Percentiles rank a stretch among this genome's conserved stretches.
Evolutionary conservation across 2,797 vertebrate species (phyloP).

Genomic region (Anguilla megastoma): DNA sequence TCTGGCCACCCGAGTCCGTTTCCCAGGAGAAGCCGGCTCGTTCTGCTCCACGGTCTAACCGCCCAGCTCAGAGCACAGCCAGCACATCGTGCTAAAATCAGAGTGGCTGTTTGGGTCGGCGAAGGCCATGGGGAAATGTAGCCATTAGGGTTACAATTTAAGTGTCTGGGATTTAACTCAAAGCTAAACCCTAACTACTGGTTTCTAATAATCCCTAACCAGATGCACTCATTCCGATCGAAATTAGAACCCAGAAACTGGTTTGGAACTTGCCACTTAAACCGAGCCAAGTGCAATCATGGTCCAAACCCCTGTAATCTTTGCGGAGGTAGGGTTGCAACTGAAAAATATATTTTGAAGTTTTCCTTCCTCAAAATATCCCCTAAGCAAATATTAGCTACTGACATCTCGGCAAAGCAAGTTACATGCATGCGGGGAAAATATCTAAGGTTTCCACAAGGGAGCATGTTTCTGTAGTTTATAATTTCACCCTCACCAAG

Average conservation of each 20-base stretch:
- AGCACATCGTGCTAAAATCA: background rate
- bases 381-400: conserved; percentile 24
- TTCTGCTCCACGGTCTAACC: background rate
- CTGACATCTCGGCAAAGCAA: background rate
- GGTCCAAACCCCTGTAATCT: conserved; percentile 29
- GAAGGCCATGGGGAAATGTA: conserved; percentile 22
- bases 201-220: conserved; percentile 37
- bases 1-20: background rate
- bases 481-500: background rate
- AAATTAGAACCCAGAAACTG: conserved; percentile 27
- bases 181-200: conserved; percentile 29
- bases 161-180: conserved; percentile 18
- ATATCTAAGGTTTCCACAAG: background rate
- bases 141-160: conserved; percentile 34
- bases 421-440: background rate
- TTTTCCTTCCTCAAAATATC: conserved; percentile 10
- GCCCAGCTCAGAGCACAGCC: background rate
- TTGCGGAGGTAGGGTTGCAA: conserved; percentile 23
- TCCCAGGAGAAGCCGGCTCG: background rate
- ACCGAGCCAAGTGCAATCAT: conserved; percentile 31
- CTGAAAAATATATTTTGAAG: conserved; percentile 31
- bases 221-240: conserved; percentile 33
- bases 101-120: conserved; percentile 18
- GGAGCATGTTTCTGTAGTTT: background rate
- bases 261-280: conserved; percentile 20